Percentiles rank a stretch among this genome's conserved stretches.
phyloP scores from a whole-genome alignment of 1,140 invertebrate genomes.

The Tyrophagus putrescentiae region DNA sequence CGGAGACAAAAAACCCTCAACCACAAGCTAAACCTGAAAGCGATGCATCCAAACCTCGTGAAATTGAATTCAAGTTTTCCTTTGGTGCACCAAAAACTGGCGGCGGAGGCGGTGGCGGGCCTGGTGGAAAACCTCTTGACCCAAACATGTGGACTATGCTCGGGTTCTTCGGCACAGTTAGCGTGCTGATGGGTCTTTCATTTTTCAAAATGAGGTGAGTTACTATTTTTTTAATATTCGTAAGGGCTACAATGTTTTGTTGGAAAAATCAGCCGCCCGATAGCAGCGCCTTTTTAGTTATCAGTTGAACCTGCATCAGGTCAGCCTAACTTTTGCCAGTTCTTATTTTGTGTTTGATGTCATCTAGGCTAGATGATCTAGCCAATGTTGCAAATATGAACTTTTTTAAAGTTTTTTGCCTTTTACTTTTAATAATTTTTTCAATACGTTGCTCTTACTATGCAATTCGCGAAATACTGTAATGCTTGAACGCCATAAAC shows the following conservation, averaged over 20 bases:
- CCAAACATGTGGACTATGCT: slow-evolving; percentile 53
- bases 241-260: too few relatives aligned
- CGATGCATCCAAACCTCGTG: neutral
- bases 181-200: slow-evolving; percentile 38
- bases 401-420: too few relatives aligned
- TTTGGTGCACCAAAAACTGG: neutral
- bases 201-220: slow-evolving; percentile 12
- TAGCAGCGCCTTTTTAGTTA: too few relatives aligned
- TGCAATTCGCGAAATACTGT: neutral
- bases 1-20: neutral
- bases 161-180: slow-evolving; percentile 46
- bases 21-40: neutral
- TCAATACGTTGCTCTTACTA: neutral
- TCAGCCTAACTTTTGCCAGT: too few relatives aligned
- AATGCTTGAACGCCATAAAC: too few relatives aligned
- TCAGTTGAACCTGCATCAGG: too few relatives aligned
- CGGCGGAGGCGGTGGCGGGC: slow-evolving; percentile 23
- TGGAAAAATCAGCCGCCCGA: too few relatives aligned
- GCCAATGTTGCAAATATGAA: neutral
- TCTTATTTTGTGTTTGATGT: too few relatives aligned
- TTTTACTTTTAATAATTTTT: too few relatives aligned
- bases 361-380: too few relatives aligned
- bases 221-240: slow-evolving; percentile 44
- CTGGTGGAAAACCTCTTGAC: slow-evolving; percentile 44
- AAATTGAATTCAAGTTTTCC: slow-evolving; percentile 2